These are phyloP conservation scores for Mergus octosetaceus DNA, from an alignment of 2,797 vertebrate species.

Conservation along the genomic window DNA sequence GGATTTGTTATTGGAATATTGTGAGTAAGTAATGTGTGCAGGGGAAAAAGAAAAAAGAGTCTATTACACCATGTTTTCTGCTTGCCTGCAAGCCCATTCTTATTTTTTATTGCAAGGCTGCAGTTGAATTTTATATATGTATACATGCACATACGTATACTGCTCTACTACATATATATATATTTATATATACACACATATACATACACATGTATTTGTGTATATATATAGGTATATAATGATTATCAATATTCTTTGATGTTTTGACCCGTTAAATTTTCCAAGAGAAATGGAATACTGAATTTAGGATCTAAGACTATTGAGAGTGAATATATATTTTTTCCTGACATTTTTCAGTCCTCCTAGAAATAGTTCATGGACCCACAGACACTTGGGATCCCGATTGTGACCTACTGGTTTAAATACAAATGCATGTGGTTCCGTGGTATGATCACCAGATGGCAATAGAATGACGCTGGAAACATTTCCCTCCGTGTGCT, in stretches of 20 bases:
- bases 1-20: neutral
- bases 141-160: neutral
- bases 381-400: no score
- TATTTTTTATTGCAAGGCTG: neutral
- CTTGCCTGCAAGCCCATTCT: neutral
- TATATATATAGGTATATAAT: no score
- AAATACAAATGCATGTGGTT: neutral
- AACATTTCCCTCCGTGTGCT: neutral
- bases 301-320: neutral
- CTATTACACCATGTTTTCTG: neutral
- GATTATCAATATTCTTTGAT: neutral
- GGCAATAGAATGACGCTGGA: slow-evolving; percentile 10
- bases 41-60: neutral
- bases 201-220: neutral
- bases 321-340: neutral
- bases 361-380: neutral
- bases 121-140: neutral
- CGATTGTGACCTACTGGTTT: neutral
- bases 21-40: neutral
- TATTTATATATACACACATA: no score
- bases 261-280: neutral
- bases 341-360: neutral
- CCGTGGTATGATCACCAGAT: neutral
- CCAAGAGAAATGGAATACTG: neutral
- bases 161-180: neutral